phyloP scores from a whole-genome alignment of 2,888 invertebrate genomes.

The Drymonia ruficornis region DNA sequence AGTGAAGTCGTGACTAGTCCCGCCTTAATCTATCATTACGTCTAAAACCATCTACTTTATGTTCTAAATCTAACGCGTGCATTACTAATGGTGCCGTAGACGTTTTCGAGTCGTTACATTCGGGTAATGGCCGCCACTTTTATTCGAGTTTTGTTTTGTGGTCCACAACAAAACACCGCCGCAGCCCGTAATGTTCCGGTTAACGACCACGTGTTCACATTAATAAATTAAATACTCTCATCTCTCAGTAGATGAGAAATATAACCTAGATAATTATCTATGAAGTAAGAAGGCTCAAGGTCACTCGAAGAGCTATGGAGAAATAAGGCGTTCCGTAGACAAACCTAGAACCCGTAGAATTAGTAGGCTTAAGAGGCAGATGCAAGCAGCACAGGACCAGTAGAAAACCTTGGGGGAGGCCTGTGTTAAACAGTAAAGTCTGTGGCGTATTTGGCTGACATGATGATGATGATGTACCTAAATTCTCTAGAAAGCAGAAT shows the following conservation, averaged over 20 bases:
- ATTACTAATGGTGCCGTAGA: conserved; percentile 49
- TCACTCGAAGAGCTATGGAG: too few species aligned
- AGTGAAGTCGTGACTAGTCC: background rate
- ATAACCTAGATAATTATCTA: too few species aligned
- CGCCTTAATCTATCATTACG: conserved; percentile 2
- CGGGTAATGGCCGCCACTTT: conserved; percentile 58
- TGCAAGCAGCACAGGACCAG: too few species aligned
- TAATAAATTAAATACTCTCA: conserved; percentile 2
- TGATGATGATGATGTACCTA: too few species aligned
- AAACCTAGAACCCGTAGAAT: too few species aligned
- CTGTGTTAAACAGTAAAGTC: too few species aligned
- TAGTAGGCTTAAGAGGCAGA: too few species aligned
- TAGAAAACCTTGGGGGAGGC: too few species aligned
- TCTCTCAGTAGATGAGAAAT: background rate
- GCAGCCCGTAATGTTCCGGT: conserved; percentile 51
- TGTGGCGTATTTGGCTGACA: too few species aligned
- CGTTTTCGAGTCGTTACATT: conserved; percentile 50
- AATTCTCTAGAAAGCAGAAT: too few species aligned
- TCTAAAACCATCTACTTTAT: conserved; percentile 17
- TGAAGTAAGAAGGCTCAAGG: too few species aligned
- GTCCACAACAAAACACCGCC: conserved; percentile 38
- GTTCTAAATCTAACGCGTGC: conserved; percentile 44
- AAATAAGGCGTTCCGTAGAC: too few species aligned
- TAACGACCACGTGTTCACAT: conserved; percentile 55
- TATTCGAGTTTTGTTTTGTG: conserved; percentile 59